These are phyloP conservation scores for Meandrusa payeni DNA, from an alignment of 2,888 invertebrate genomes.

Conservation along the genomic window DNA sequence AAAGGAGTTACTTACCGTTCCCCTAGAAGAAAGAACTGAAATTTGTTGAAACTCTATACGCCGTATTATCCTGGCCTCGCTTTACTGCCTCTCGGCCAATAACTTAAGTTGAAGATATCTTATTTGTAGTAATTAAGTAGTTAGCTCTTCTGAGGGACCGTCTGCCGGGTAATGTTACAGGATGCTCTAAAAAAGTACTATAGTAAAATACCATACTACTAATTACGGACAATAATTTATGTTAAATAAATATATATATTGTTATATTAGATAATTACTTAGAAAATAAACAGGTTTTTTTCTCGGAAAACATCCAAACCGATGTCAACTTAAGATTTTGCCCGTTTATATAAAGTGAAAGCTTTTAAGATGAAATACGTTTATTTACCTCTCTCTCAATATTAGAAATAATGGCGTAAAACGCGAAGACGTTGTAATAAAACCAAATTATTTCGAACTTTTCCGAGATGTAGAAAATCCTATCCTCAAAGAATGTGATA, in stretches of 20 bases:
- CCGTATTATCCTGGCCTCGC: too few species aligned
- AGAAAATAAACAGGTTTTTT: too few species aligned
- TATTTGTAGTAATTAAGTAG: not conserved
- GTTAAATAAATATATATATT: too few species aligned
- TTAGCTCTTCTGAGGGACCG: not conserved
- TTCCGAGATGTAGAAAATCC: constrained; percentile 11
- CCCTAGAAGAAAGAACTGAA: too few species aligned
- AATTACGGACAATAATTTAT: too few species aligned
- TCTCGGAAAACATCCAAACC: not conserved
- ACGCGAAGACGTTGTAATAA: constrained; percentile 11
- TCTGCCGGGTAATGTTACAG: not conserved
- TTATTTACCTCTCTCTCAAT: constrained; percentile 17
- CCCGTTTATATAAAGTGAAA: not conserved
- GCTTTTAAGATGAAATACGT: constrained; percentile 3
- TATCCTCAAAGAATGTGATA: too few species aligned
- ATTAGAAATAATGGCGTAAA: constrained; percentile 15
- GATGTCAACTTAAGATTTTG: constrained; percentile 1
- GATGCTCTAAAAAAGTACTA: not conserved
- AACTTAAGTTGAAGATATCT: constrained; percentile 10
- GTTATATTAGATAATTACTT: too few species aligned
- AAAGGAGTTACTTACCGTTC: too few species aligned
- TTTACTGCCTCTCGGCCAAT: too few species aligned
- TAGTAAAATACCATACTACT: too few species aligned
- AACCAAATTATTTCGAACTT: constrained; percentile 10
- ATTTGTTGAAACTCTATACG: too few species aligned